Base-by-base conservation (phyloP, 2,113 vertebrate genomes). In the Ibidorhyncha struthersii region DNA sequence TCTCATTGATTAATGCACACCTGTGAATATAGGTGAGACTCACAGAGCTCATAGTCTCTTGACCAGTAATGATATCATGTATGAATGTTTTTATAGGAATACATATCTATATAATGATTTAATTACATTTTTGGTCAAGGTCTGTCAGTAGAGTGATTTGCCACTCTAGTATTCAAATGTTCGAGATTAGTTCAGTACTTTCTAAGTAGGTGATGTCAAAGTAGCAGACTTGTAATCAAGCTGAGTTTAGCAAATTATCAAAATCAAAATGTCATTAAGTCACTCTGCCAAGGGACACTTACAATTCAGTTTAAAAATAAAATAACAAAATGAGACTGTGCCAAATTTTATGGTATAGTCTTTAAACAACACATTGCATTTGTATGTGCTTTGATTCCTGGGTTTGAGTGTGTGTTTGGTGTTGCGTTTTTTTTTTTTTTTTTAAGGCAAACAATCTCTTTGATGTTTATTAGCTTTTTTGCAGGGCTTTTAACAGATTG, bases 151-250 rank as follows among this genome's bases (percentile, higher is more conserved):
- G 58, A 15, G 71, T 79, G 87, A 92, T 92, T 85, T 61, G 53
- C 91, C 61, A 55, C 93, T 94, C 49, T 72, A 38, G 30, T 86
- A 80, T 92, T 92, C 87, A 86, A 86, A 96, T 62, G 95, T 97
- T 55, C 30, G 76, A 82, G 80, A 91, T 56, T 70, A 69, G 89
- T 32, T 41, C 77, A n/a, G 67, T 86, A 59, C 34, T 30, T 70
- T 95, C 52, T 49, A 71, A 92, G 89, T 53, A 81, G 78, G 36
- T 59, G 14, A 78, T 95, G 94, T 96, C 94, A 34, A 95, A 95
- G 90, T 92, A 97, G 94, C 92, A 97, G 97, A 85, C 87, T 97
- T 89, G 90, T 73, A 98, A 98, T 98, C 96, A 97, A 95, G 96
- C 91, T 93, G 95, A 97, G 97, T 95, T 95, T 93, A 96, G 79